These are phyloP conservation scores for human DNA, from an alignment of 2,113 vertebrate genomes.

Conservation along the genomic window DNA sequence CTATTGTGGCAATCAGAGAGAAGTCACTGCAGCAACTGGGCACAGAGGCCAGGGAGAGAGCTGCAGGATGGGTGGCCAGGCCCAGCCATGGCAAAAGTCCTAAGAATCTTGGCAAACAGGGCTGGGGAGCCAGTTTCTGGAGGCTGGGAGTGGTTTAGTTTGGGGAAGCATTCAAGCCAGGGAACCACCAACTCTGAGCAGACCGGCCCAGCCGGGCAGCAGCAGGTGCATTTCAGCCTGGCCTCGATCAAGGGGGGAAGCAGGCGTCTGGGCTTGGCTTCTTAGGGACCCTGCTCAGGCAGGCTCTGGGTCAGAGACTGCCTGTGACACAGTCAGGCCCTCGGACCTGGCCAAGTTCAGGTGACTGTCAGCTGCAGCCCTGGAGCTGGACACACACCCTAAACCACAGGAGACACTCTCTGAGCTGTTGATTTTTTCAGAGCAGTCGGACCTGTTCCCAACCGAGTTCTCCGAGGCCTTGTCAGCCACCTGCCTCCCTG, in stretches of 20 bases:
- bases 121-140: neutral
- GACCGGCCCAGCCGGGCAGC: neutral
- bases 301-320: neutral
- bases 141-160: too few relatives aligned
- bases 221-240: neutral
- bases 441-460: conserved; percentile 18
- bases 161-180: too few relatives aligned
- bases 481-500: neutral
- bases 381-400: too few relatives aligned
- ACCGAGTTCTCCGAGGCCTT: neutral
- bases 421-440: neutral
- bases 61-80: too few relatives aligned
- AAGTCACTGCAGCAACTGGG: neutral
- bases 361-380: neutral
- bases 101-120: neutral
- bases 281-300: fast-evolving
- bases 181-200: neutral
- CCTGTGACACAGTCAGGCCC: fast-evolving
- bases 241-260: neutral
- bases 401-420: neutral
- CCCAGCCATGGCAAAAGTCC: neutral
- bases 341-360: neutral
- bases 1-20: neutral
- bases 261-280: too few relatives aligned
- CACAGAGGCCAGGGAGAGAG: neutral